These are phyloP conservation scores for Proisotoma minuta DNA, from an alignment of 2,888 invertebrate species.

Conservation along the genomic window DNA sequence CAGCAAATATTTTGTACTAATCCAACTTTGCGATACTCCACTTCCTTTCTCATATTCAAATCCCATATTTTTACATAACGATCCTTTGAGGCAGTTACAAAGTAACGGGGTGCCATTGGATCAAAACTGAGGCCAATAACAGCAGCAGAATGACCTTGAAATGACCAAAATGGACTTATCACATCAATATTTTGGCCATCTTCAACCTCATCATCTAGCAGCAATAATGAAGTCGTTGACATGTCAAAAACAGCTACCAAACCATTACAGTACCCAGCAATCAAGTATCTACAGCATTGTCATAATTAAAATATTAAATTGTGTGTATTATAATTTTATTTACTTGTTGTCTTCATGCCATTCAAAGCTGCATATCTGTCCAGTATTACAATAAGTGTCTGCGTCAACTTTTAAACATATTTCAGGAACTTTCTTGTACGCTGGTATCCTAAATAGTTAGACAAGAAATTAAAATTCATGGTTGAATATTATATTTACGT, in stretches of 20 bases:
- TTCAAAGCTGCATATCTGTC: conserved; percentile 38
- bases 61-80: conserved; percentile 41
- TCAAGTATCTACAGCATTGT: conserved; percentile 24
- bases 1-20: conserved; percentile 39
- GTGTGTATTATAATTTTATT: no score
- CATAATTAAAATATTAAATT: conserved; percentile 9
- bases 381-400: conserved; percentile 12
- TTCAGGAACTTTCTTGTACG: conserved; percentile 42
- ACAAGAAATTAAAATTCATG: background rate
- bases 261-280: conserved; percentile 38
- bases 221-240: conserved; percentile 22
- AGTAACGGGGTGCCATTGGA: conserved; percentile 32
- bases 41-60: conserved; percentile 27
- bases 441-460: conserved; percentile 10
- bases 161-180: conserved; percentile 40
- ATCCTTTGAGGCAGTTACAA: conserved; percentile 38
- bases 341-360: conserved; percentile 41
- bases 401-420: conserved; percentile 24
- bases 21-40: conserved; percentile 39
- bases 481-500: no score
- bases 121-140: conserved; percentile 33
- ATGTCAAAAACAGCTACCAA: conserved; percentile 39
- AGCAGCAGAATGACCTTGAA: conserved; percentile 29
- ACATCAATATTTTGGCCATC: conserved; percentile 5
- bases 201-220: conserved; percentile 14